Evolutionary conservation across 2,113 vertebrate species (phyloP).

Genomic region (Gobius niger): DNA sequence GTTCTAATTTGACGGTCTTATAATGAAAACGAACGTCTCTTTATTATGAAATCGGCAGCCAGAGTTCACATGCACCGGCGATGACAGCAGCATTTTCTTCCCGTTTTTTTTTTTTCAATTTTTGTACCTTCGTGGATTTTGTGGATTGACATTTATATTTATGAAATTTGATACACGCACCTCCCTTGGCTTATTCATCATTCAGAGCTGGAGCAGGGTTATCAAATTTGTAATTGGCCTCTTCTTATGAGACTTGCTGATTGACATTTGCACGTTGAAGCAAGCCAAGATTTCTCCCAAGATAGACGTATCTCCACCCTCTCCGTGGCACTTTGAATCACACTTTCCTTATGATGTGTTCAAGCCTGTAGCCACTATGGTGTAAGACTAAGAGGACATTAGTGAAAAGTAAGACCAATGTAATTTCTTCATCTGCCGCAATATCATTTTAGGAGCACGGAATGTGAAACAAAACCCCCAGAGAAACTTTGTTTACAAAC

Average conservation of each 20-base stretch:
- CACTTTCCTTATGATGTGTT: slow-evolving; percentile 50
- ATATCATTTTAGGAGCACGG: slow-evolving; percentile 31
- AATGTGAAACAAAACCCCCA: slow-evolving; percentile 31
- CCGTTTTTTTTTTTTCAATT: not conserved
- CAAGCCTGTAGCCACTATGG: slow-evolving; percentile 47
- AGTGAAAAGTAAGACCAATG: slow-evolving; percentile 26
- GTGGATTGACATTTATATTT: slow-evolving; percentile 53
- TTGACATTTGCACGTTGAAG: slow-evolving; percentile 48
- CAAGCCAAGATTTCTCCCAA: slow-evolving; percentile 24
- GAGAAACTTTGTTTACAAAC: not conserved
- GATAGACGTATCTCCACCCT: not conserved
- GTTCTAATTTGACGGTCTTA: slow-evolving; percentile 42
- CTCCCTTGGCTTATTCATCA: slow-evolving; percentile 49
- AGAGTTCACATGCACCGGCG: slow-evolving; percentile 16
- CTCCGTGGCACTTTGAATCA: slow-evolving; percentile 64
- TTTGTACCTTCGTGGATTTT: not conserved
- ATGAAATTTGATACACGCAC: slow-evolving; percentile 44
- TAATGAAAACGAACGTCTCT: slow-evolving; percentile 47
- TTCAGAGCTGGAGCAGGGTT: slow-evolving; percentile 27
- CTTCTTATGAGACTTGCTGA: slow-evolving; percentile 43
- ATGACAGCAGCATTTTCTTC: slow-evolving; percentile 19
- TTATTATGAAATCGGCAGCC: slow-evolving; percentile 28
- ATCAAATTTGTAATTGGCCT: slow-evolving; percentile 64
- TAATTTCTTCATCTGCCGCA: slow-evolving; percentile 15
- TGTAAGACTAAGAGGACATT: slow-evolving; percentile 36